Base-by-base conservation (phyloP, 2,888 invertebrate species). In the Muschampia plurimacula region DNA sequence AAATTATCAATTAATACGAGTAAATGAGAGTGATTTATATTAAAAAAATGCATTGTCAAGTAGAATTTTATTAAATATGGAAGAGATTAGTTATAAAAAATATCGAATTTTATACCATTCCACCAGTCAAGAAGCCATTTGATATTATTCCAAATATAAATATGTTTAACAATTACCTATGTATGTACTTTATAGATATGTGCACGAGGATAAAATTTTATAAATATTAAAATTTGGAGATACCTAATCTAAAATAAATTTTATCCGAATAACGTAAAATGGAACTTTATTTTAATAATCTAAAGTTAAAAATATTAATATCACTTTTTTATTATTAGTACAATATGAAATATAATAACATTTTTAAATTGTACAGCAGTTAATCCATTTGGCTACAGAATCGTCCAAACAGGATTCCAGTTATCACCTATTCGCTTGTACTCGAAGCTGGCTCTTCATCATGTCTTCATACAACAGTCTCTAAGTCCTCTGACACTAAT, bases 401-500 rank as follows among this genome's bases (percentile, higher is more conserved):
- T 57, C 9, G 57, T 57, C 28, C 28, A 57, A 57, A 28, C 10
- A 28, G 28, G 57, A 57, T 59, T 12, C 12, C 12, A 13, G 32
- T 32, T 28, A 59, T 28, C 13, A 32, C 59, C 10, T 1, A 13
- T 12, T 59, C 3, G 0, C 6, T 52, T 32, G 9, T 13, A 22
- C 2, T 66, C 41, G 67, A 12, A 62, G 66, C 49, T 52, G n/a
- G 32, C 46, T 8, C 52, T 22, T 32, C 3, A 28, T 59, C 32
- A 28, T 71, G 28, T n/a, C 59, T 83, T 92, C 84, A 95, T 79
- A 95, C 94, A 62, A 93, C 91, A 74, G 95, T 95, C 86, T 93
- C 94, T 78, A 93, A 85, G 81, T 94, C 95, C 82, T 94, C 94
- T 65, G 95, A 92, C 74, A 92, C 92, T 88, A 93, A 87, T 88